These are phyloP conservation scores for Drosophila cognata DNA, from an alignment of 2,888 invertebrate genomes.

Conservation along the genomic window DNA sequence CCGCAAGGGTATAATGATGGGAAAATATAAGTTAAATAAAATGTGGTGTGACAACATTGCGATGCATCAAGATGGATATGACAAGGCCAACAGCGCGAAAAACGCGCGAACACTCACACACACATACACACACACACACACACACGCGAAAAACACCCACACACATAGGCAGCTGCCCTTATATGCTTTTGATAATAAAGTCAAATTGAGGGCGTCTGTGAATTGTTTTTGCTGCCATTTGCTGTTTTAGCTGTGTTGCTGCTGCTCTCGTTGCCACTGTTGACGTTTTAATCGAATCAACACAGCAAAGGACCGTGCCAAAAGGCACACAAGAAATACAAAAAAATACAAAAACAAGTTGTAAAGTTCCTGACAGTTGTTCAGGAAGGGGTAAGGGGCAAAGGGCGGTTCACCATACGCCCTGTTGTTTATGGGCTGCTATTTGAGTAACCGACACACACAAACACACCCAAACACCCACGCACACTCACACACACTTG, in stretches of 20 bases:
- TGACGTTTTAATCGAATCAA: constrained; percentile 81
- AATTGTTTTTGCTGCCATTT: constrained; percentile 67
- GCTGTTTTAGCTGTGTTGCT: constrained; percentile 38
- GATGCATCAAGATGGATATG: constrained; percentile 72
- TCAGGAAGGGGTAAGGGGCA: not conserved
- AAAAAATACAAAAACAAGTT: constrained; percentile 54
- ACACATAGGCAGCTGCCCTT: constrained; percentile 5
- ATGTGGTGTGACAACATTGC: constrained; percentile 76
- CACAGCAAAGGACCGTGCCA: constrained; percentile 57
- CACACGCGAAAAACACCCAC: constrained; percentile 4
- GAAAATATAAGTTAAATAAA: constrained; percentile 70
- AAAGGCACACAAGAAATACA: constrained; percentile 34
- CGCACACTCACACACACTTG: not conserved
- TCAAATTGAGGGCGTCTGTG: constrained; percentile 51
- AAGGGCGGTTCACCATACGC: constrained; percentile 42
- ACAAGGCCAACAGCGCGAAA: constrained; percentile 54
- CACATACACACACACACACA: constrained; percentile 1
- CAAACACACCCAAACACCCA: not conserved
- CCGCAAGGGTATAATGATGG: constrained; percentile 42
- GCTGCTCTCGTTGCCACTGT: constrained; percentile 48
- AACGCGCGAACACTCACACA: constrained; percentile 15
- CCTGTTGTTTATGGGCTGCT: constrained; percentile 58
- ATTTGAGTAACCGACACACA: constrained; percentile 30
- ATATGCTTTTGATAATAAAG: constrained; percentile 52
- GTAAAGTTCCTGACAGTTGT: constrained; percentile 69